Conservation (phyloP, 2,888 invertebrate species). For the Cerastis leucographa region DNA sequence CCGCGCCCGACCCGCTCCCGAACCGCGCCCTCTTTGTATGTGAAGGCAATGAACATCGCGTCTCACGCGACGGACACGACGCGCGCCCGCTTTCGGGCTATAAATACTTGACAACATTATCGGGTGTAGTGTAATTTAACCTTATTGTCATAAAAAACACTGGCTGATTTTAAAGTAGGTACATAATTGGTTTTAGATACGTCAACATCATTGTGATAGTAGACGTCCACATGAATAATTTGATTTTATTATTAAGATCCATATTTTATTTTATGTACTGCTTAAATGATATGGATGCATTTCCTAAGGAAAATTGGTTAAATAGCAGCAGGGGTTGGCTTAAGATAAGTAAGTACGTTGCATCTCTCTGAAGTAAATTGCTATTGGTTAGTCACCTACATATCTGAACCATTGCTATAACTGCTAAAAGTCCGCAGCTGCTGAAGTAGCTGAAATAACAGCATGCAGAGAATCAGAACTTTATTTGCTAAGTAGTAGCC, state of each 20-base stretch:
- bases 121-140: neutral
- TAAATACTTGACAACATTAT: neutral
- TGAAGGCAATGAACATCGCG: no score
- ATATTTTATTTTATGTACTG: neutral
- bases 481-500: no score
- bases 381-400: neutral
- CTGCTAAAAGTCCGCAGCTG: no score
- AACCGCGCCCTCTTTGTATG: no score
- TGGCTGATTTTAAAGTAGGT: neutral
- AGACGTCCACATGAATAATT: neutral
- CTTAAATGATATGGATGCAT: neutral
- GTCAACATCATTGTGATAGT: conserved; percentile 5
- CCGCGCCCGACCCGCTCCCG: no score
- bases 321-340: neutral
- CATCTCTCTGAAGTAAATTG: neutral
- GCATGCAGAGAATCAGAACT: neutral
- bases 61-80: no score
- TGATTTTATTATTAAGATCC: neutral
- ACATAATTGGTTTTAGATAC: neutral
- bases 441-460: neutral
- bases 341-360: conserved; percentile 14
- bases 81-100: no score
- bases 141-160: neutral
- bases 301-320: neutral
- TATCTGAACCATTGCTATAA: neutral